Evolutionary conservation across 1,140 invertebrate genomes (phyloP), one percentile per base, ranked within the genome.

Genomic region (Neocloeon triangulifer): DNA sequence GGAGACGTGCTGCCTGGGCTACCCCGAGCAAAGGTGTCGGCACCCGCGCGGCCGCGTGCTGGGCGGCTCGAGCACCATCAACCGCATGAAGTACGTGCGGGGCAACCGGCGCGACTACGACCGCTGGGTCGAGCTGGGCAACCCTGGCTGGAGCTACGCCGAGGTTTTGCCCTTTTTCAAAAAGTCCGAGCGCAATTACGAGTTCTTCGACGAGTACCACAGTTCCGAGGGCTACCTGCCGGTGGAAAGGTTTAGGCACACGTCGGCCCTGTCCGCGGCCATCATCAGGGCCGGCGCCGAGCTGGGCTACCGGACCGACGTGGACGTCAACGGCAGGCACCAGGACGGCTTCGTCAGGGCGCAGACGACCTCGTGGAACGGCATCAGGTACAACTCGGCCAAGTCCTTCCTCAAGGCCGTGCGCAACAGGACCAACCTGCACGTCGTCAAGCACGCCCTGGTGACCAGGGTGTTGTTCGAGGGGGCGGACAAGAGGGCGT

Each of bases 241-340:
- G 0, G 34, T 41, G 5, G 16, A 34, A 16, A 19, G 25, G 6
- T n/a, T 34, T 33, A 2, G 42, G 32, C 12, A 35, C 29, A 8
- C 35, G 34, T 44, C 48, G n/a, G 32, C 17, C 13, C 37, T 60
- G 17, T 46, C 52, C 3, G 39, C 51, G 36, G 49, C 28, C 42
- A 58, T 85, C 37, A 52, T 76, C 10, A 55, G 65, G 40, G 71
- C 76, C 1, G 75, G 70, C 0, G 39, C 51, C 27, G 66, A 80
- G 40, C 39, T 84, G 14, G 77, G 78, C 1, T 80, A 77, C 40
- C 51, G 56, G 20, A 44, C 40, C 12, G 68, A 61, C 31, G 62
- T 53, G 16, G 66, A 73, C 40, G 62, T 74, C 5, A 76, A 68
- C 43, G 60, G 52, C 4, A 55, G 58, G 12, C 55, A 54, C 12